Conservation (phyloP, 2,797 vertebrate genomes). For the Microchirus variegatus region DNA sequence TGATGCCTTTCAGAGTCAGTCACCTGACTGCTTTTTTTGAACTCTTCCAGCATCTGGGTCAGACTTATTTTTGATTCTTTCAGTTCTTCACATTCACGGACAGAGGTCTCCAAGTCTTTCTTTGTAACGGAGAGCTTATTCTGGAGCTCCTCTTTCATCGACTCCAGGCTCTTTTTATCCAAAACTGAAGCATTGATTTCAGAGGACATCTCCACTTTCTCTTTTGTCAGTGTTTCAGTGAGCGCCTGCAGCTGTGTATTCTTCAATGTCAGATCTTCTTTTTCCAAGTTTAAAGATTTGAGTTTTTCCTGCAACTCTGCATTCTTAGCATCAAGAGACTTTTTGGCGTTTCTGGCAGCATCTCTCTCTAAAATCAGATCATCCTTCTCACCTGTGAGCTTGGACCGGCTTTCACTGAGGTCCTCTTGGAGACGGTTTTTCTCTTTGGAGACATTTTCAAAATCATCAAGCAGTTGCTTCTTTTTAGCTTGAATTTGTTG, state of each 20-base stretch:
- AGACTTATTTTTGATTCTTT: conserved; percentile 82
- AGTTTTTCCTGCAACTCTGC: conserved; percentile 72
- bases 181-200: conserved; percentile 55
- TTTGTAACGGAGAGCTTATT: conserved; percentile 66
- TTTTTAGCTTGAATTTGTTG: conserved; percentile 64
- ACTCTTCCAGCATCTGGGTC: conserved; percentile 84
- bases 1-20: conserved; percentile 83
- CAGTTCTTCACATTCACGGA: conserved; percentile 79
- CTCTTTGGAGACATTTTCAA: conserved; percentile 71
- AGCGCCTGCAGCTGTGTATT: conserved; percentile 68
- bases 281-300: conserved; percentile 74
- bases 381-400: conserved; percentile 64
- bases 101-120: conserved; percentile 71
- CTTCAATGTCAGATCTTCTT: conserved; percentile 77
- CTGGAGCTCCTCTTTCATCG: conserved; percentile 71
- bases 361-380: conserved; percentile 67
- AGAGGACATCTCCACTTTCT: conserved; percentile 62
- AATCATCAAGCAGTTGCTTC: conserved; percentile 81
- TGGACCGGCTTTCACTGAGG: conserved; percentile 62
- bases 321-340: conserved; percentile 69
- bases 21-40: conserved; percentile 83
- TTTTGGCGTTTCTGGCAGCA: conserved; percentile 68
- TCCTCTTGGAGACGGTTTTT: conserved; percentile 64
- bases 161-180: conserved; percentile 74
- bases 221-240: conserved; percentile 69